A percentile compares a stretch with the other conserved stretches of the same genome.
Conservation (phyloP, 1,140 invertebrate species). For the Leptonema lineaticorne region DNA sequence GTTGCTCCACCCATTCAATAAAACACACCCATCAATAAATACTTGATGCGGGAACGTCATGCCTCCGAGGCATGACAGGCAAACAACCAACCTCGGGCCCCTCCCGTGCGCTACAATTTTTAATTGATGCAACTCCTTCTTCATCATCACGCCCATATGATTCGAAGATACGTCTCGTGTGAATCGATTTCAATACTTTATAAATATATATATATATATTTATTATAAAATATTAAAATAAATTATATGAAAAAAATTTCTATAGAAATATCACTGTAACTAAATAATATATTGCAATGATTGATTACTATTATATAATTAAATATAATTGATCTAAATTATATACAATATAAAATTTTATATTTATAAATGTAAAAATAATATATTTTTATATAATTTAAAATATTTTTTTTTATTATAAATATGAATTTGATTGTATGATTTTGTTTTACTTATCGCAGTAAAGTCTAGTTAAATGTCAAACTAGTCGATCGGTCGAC, state of each 20-base stretch:
- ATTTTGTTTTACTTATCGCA: no score
- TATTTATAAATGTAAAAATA: background rate
- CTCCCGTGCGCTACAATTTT: constrained; percentile 30
- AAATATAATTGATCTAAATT: background rate
- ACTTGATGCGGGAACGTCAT: constrained; percentile 33
- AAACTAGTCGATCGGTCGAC: no score
- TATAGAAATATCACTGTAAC: background rate
- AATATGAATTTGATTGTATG: no score
- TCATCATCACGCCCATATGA: background rate
- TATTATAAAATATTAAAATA: background rate
- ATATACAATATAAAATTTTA: background rate
- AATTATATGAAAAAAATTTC: background rate
- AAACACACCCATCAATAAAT: constrained; percentile 41
- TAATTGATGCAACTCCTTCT: constrained; percentile 35
- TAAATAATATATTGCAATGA: background rate
- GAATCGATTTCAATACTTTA: no score
- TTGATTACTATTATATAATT: background rate
- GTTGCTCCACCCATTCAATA: constrained; percentile 37
- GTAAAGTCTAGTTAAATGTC: no score
- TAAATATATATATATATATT: no score
- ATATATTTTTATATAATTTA: no score
- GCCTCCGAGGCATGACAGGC: constrained; percentile 20
- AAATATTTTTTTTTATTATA: no score
- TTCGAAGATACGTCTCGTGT: no score
- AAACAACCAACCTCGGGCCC: background rate